These are phyloP conservation scores for Hetaerina titia DNA, from an alignment of 2,888 invertebrate species.

Conservation along the genomic window DNA sequence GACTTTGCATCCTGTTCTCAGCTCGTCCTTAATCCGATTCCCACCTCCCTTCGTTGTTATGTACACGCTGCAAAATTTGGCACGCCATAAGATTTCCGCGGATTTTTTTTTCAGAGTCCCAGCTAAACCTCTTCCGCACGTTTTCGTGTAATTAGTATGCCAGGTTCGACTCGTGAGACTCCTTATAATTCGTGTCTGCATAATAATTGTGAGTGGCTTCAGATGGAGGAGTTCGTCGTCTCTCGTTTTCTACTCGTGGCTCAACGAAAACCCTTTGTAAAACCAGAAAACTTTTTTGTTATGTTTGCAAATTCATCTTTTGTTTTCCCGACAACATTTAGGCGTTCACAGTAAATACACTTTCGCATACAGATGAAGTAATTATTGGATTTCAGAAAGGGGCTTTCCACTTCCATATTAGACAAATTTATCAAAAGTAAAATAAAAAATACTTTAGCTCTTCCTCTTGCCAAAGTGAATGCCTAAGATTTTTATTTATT, in stretches of 20 bases:
- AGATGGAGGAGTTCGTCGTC: background rate
- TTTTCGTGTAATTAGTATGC: background rate
- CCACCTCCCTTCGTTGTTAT: background rate
- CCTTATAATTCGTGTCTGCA: background rate
- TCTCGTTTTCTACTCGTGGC: background rate
- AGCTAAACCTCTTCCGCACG: background rate
- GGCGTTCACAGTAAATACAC: too few species aligned
- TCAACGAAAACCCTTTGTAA: background rate
- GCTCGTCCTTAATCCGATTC: background rate
- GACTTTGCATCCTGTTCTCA: background rate
- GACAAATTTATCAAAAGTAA: too few species aligned
- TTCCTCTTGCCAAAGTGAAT: too few species aligned
- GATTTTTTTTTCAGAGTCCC: too few species aligned
- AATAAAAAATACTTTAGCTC: too few species aligned
- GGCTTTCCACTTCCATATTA: too few species aligned
- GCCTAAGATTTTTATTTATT: too few species aligned
- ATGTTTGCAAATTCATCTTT: too few species aligned
- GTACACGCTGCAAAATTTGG: background rate
- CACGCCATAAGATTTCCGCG: background rate
- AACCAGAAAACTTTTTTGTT: too few species aligned
- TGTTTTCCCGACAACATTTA: too few species aligned
- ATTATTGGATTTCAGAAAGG: too few species aligned
- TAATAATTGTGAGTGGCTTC: background rate
- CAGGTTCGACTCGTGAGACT: background rate
- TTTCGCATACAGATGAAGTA: too few species aligned